Conservation (phyloP, 2,113 vertebrate genomes). For the Campylomormyrus tamandua region DNA sequence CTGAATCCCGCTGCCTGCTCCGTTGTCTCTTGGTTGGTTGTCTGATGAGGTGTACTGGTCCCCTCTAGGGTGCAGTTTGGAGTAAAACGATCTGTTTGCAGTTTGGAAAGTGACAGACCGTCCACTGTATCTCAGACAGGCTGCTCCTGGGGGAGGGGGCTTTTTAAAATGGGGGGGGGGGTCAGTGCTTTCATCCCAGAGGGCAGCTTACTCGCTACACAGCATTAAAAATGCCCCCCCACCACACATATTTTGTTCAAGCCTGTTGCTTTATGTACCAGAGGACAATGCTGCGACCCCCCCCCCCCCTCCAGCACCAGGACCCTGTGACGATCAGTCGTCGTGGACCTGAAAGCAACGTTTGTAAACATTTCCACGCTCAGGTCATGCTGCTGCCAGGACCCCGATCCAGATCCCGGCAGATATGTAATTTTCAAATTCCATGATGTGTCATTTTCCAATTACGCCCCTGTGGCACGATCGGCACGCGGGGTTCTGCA, state of each 20-base stretch:
- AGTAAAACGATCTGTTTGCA: constrained; percentile 65
- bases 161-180: constrained; percentile 21
- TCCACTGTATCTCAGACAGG: constrained; percentile 60
- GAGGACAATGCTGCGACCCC: not conserved
- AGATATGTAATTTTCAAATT: constrained; percentile 9
- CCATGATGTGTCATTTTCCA: not conserved
- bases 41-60: constrained; percentile 28
- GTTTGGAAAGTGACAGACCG: constrained; percentile 57
- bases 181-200: constrained; percentile 51
- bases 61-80: constrained; percentile 52
- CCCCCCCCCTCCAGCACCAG: too few species aligned
- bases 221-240: constrained; percentile 36
- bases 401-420: constrained; percentile 1
- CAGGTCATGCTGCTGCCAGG: not conserved
- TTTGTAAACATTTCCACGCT: not conserved
- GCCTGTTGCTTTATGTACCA: not conserved
- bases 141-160: constrained; percentile 36
- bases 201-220: constrained; percentile 38
- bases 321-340: not conserved
- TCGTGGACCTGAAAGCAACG: constrained; percentile 15
- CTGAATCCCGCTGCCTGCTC: not conserved
- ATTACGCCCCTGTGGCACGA: constrained; percentile 4
- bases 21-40: not conserved
- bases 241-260: not conserved
- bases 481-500: not conserved